Evolutionary conservation across 1,140 invertebrate genomes (phyloP).

Genomic region (Atta cephalotes): DNA sequence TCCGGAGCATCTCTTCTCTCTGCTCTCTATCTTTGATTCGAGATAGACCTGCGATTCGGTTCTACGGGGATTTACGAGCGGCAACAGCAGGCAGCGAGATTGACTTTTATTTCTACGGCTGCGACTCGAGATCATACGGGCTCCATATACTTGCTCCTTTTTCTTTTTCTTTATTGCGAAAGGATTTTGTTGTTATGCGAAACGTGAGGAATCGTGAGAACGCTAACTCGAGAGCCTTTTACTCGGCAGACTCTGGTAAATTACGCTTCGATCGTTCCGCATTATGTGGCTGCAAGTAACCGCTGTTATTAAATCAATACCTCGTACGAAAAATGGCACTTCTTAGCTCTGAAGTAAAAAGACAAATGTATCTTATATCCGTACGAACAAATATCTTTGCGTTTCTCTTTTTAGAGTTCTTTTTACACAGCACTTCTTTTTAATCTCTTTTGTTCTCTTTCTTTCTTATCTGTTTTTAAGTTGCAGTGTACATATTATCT

Average conservation of each 20-base stretch:
- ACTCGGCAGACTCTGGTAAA: slow-evolving; percentile 38
- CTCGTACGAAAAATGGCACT: not conserved
- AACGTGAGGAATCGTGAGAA: slow-evolving; percentile 24
- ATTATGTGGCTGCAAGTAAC: slow-evolving; percentile 34
- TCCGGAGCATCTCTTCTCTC: slow-evolving; percentile 12
- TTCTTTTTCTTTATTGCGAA: slow-evolving; percentile 55
- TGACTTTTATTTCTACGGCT: slow-evolving; percentile 60
- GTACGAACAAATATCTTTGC: not conserved
- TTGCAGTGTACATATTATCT: not conserved
- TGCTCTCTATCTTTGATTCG: not conserved
- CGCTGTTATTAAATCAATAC: slow-evolving; percentile 43
- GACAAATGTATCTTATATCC: not conserved
- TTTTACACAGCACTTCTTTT: not conserved
- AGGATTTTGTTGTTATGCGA: slow-evolving; percentile 46
- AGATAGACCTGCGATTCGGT: slow-evolving; percentile 39
- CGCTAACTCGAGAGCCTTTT: slow-evolving; percentile 14
- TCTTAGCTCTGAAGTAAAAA: not conserved
- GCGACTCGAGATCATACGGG: slow-evolving; percentile 38
- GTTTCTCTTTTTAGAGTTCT: not conserved
- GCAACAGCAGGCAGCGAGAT: slow-evolving; percentile 58
- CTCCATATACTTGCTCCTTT: not conserved
- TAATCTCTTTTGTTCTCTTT: not conserved
- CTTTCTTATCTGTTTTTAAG: not conserved
- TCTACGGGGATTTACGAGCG: slow-evolving; percentile 71
- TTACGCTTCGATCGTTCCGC: slow-evolving; percentile 21